phyloP scores from a whole-genome alignment of 2,797 vertebrate species.

The Danionella dracula region DNA sequence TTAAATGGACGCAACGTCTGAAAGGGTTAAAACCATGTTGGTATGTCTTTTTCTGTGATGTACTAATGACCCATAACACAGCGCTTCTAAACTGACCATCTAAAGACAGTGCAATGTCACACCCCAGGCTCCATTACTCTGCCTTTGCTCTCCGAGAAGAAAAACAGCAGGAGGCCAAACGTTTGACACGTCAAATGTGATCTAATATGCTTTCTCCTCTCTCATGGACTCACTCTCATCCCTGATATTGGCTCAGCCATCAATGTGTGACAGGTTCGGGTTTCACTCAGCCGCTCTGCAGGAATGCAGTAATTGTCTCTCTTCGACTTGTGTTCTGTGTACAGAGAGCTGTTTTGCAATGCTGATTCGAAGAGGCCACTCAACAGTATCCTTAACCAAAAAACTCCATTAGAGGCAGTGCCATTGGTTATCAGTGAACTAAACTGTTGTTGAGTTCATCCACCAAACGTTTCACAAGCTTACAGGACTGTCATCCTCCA shows the following conservation, averaged over 20 bases:
- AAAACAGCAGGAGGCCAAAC: not conserved
- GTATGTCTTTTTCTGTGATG: not conserved
- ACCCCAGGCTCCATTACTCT: conserved; percentile 1
- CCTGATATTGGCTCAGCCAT: conserved; percentile 19
- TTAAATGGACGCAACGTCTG: no score
- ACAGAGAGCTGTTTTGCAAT: conserved; percentile 30
- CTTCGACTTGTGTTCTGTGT: not conserved
- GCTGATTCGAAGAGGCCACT: conserved; percentile 28
- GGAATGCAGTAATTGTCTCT: conserved; percentile 22
- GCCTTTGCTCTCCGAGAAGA: not conserved
- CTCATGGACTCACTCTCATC: not conserved
- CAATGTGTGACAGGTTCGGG: conserved; percentile 16
- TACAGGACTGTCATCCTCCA: conserved; percentile 2
- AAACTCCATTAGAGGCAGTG: conserved; percentile 6
- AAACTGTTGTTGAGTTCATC: not conserved
- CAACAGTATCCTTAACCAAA: conserved; percentile 14
- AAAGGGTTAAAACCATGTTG: no score
- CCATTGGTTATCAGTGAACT: conserved; percentile 10
- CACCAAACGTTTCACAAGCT: not conserved
- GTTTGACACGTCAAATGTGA: not conserved
- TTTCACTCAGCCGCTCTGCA: conserved; percentile 11
- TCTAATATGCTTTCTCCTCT: conserved; percentile 4
- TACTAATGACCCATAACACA: not conserved
- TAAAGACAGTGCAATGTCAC: not conserved
- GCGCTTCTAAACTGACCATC: not conserved